A percentile compares a stretch with the other conserved stretches of the same genome.
Evolutionary conservation across 2,888 invertebrate genomes (phyloP).

Genomic region (Luffia ferchaultella): DNA sequence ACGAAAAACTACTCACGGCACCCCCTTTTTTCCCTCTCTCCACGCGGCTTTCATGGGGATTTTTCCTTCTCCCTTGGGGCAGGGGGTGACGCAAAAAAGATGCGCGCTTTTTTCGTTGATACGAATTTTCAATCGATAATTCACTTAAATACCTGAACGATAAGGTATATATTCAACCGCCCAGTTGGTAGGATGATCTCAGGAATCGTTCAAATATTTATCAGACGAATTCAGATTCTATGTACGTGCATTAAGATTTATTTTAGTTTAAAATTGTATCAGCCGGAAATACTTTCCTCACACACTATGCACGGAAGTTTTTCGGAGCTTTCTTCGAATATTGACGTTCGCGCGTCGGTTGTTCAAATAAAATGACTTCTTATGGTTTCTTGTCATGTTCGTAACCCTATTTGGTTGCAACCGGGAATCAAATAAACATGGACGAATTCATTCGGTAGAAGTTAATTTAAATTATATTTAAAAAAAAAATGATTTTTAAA

Average conservation of each 20-base stretch:
- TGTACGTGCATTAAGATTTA: slow-evolving; percentile 13
- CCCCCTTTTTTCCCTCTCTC: slow-evolving; percentile 24
- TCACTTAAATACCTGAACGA: not conserved
- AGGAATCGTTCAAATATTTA: not conserved
- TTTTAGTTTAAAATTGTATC: slow-evolving; percentile 15
- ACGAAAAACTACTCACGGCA: slow-evolving; percentile 53
- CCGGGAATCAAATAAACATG: not conserved
- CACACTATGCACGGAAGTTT: slow-evolving; percentile 3
- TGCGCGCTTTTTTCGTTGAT: slow-evolving; percentile 45
- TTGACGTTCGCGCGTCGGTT: not conserved
- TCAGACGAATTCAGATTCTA: slow-evolving; percentile 20
- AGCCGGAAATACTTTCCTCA: slow-evolving; percentile 1
- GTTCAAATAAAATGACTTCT: slow-evolving; percentile 60
- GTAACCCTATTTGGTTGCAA: slow-evolving; percentile 13
- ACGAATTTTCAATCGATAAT: not conserved
- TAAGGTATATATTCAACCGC: slow-evolving; percentile 16
- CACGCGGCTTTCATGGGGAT: slow-evolving; percentile 27
- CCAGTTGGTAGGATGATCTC: slow-evolving; percentile 16
- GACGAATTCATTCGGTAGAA: too few species aligned
- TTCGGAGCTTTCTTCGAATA: slow-evolving; percentile 5
- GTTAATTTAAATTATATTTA: too few species aligned
- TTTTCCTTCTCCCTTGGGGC: slow-evolving; percentile 39
- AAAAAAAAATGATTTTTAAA: too few species aligned
- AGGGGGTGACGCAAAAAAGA: slow-evolving; percentile 50
- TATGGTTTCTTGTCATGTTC: slow-evolving; percentile 59